Evolutionary conservation across 2,888 invertebrate genomes (phyloP).

Genomic region (Meganola albula): DNA sequence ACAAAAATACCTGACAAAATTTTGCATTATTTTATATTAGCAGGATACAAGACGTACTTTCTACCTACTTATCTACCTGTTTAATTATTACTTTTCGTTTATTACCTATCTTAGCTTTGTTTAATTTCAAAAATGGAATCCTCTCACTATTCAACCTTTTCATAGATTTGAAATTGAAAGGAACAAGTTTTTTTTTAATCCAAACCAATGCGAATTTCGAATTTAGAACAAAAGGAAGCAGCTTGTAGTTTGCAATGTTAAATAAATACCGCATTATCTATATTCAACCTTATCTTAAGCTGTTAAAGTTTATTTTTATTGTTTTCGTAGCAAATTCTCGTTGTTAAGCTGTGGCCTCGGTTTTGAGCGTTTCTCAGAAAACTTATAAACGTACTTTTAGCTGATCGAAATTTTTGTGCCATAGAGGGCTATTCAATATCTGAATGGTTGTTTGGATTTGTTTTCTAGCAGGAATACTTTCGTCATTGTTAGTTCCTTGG

Average conservation of each 20-base stretch:
- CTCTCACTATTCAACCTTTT: constrained; percentile 13
- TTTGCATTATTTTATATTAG: too few species aligned
- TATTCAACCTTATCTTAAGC: constrained; percentile 4
- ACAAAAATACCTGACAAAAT: too few species aligned
- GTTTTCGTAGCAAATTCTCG: constrained; percentile 2
- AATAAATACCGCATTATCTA: background rate
- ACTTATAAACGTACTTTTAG: constrained; percentile 42
- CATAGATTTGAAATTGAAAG: constrained; percentile 8
- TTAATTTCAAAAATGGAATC: background rate
- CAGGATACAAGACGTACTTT: too few species aligned
- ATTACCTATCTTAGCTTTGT: background rate
- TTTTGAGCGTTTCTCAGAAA: constrained; percentile 30
- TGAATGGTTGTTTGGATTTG: constrained; percentile 15
- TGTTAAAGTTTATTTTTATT: constrained; percentile 4
- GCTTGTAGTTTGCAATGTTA: constrained; percentile 13
- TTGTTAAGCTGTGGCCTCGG: constrained; percentile 22
- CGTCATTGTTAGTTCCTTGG: too few species aligned
- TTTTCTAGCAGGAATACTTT: too few species aligned
- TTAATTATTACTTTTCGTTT: too few species aligned
- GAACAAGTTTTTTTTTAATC: constrained; percentile 22
- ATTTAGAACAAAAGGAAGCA: constrained; percentile 57
- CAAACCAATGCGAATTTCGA: constrained; percentile 41
- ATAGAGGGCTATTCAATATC: constrained; percentile 22
- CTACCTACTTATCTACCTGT: too few species aligned
- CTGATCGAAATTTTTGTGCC: constrained; percentile 48